phyloP scores from a whole-genome alignment of 2,888 invertebrate genomes.

The Melieria picta region DNA sequence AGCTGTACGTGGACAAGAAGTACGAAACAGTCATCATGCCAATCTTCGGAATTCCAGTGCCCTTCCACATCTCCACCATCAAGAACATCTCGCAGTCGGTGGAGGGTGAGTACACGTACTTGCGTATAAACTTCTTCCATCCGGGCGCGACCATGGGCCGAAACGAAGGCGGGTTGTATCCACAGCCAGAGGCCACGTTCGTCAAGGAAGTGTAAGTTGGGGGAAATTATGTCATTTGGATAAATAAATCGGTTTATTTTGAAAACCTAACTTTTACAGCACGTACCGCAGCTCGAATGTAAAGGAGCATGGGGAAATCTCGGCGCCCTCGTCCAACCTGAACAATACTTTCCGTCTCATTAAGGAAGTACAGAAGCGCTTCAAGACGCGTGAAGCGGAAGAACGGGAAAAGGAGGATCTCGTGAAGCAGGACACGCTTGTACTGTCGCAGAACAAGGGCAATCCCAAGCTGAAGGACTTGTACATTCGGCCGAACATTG shows the following conservation, averaged over 20 bases:
- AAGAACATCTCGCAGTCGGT: conserved; percentile 99
- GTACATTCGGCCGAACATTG: conserved; percentile 98
- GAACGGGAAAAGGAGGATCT: conserved; percentile 98
- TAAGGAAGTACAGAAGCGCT: conserved; percentile 99
- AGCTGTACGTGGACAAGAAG: conserved; percentile 94
- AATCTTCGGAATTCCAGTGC: conserved; percentile 94
- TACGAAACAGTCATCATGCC: conserved; percentile 99
- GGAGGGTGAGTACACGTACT: conserved; percentile 97
- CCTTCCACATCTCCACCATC: conserved; percentile 98
- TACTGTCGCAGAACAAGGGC: conserved; percentile 94
- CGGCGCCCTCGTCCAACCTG: conserved; percentile 93
- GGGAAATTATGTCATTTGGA: not conserved
- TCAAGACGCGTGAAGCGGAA: conserved; percentile 97
- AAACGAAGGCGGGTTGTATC: conserved; percentile 89
- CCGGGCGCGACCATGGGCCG: conserved; percentile 97
- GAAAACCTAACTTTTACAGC: conserved; percentile 62
- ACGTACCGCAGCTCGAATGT: conserved; percentile 97
- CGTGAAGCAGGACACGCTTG: conserved; percentile 96
- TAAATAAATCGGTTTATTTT: not conserved
- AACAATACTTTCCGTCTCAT: conserved; percentile 97
- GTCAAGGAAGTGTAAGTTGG: conserved; percentile 93
- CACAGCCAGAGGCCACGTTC: conserved; percentile 95
- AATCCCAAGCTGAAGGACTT: conserved; percentile 98
- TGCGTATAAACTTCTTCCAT: conserved; percentile 97
- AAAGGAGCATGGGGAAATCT: conserved; percentile 95